A percentile compares a stretch with the other conserved stretches of the same genome.
phyloP scores from a whole-genome alignment of 1,140 invertebrate genomes.

The Physella acuta region DNA sequence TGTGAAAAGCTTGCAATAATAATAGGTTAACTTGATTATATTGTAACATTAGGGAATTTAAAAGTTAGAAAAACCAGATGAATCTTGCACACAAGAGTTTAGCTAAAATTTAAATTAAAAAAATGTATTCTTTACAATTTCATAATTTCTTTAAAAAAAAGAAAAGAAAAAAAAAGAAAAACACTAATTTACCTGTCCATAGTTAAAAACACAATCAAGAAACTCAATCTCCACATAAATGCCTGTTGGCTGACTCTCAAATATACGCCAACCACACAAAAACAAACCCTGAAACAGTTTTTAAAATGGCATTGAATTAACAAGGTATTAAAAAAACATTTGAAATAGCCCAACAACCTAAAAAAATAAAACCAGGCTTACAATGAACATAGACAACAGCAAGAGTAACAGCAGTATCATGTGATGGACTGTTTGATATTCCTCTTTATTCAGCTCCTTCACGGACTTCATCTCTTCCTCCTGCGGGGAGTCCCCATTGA shows the following conservation, averaged over 20 bases:
- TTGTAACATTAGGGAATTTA: too few relatives aligned
- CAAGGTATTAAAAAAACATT: too few relatives aligned
- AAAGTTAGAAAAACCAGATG: too few relatives aligned
- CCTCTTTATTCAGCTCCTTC: constrained; percentile 46
- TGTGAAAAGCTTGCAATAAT: too few relatives aligned
- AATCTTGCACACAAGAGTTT: too few relatives aligned
- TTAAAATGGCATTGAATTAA: too few relatives aligned
- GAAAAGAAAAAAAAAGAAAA: not conserved
- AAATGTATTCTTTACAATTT: too few relatives aligned
- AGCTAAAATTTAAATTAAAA: too few relatives aligned
- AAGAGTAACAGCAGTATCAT: constrained; percentile 80
- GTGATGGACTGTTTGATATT: constrained; percentile 77
- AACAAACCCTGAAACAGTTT: constrained; percentile 75
- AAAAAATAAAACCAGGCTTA: constrained; percentile 61
- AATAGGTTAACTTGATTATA: too few relatives aligned
- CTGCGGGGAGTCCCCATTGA: constrained; percentile 10
- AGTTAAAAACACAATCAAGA: constrained; percentile 83
- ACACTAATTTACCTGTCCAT: constrained; percentile 71
- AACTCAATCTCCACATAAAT: constrained; percentile 90
- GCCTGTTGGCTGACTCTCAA: constrained; percentile 71
- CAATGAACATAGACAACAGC: constrained; percentile 84
- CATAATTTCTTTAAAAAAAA: not conserved
- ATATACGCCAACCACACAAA: constrained; percentile 81
- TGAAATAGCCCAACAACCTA: not conserved
- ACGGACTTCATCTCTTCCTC: constrained; percentile 26